Evolutionary conservation across 23 tunicate genomes (phyloP).

Genomic region (Corella eumyota): DNA sequence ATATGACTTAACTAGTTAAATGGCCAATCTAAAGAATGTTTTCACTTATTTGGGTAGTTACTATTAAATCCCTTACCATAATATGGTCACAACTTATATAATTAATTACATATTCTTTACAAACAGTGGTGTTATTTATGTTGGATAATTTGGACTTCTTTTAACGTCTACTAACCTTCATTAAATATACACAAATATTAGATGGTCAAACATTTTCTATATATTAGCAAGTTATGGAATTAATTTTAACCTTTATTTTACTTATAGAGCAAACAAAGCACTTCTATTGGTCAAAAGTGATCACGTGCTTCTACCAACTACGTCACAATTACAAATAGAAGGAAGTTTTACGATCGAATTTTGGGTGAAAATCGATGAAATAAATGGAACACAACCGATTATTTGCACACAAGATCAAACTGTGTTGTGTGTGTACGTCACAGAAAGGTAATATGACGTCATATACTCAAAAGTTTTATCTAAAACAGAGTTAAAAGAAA

Average conservation of each 20-base stretch:
- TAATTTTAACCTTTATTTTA: no score
- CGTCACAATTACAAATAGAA: conserved; percentile 2
- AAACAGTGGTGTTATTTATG: no score
- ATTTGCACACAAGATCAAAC: conserved; percentile 5
- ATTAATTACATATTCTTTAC: no score
- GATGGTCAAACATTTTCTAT: no score
- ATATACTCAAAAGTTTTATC: no score
- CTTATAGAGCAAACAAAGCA: conserved; percentile 5
- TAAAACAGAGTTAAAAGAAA: no score
- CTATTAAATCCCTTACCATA: background rate
- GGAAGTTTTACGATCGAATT: conserved; percentile 21
- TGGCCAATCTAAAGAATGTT: no score
- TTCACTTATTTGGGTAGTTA: background rate
- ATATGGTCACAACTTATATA: background rate
- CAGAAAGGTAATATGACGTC: conserved; percentile 15
- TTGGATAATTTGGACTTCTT: no score
- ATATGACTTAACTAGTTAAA: no score
- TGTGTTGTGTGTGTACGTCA: conserved; percentile 7
- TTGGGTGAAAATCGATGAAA: conserved; percentile 3
- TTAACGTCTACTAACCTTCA: no score
- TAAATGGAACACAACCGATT: conserved; percentile 7
- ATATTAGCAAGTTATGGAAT: no score
- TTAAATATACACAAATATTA: no score
- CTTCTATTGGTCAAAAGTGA: conserved; percentile 1
- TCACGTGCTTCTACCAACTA: conserved; percentile 3